phyloP scores from a whole-genome alignment of 2,113 vertebrate species.

The Pardalotus punctatus region DNA sequence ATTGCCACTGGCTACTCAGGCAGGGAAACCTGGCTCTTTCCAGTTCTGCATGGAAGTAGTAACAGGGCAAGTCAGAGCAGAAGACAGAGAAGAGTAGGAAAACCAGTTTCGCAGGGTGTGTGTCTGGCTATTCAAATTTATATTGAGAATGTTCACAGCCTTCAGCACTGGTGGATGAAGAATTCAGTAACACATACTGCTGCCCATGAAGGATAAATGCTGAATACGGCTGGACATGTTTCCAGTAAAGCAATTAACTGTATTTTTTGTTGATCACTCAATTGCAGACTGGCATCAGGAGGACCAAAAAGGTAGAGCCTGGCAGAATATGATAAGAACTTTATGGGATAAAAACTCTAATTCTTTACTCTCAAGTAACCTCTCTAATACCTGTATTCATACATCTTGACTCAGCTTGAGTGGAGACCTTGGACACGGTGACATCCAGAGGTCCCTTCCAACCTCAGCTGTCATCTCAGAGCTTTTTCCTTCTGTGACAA shows the following conservation, averaged over 20 bases:
- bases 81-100: not conserved
- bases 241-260: not conserved
- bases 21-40: not conserved
- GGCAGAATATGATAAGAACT: not conserved
- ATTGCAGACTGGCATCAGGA: not conserved
- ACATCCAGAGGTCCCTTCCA: not conserved
- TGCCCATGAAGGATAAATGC: not conserved
- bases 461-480: not conserved
- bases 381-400: not conserved
- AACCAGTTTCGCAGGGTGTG: not conserved
- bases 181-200: not conserved
- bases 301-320: not conserved
- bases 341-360: not conserved
- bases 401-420: not conserved
- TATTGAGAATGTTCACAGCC: not conserved
- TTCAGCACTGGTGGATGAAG: not conserved
- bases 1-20: not conserved
- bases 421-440: not conserved
- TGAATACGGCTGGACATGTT: not conserved
- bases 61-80: not conserved
- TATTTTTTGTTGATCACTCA: not conserved
- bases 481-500: not conserved
- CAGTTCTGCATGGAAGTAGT: not conserved
- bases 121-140: not conserved
- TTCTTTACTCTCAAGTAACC: not conserved